phyloP scores from a whole-genome alignment of 2,113 vertebrate genomes.

The Microcebus griseorufus region DNA sequence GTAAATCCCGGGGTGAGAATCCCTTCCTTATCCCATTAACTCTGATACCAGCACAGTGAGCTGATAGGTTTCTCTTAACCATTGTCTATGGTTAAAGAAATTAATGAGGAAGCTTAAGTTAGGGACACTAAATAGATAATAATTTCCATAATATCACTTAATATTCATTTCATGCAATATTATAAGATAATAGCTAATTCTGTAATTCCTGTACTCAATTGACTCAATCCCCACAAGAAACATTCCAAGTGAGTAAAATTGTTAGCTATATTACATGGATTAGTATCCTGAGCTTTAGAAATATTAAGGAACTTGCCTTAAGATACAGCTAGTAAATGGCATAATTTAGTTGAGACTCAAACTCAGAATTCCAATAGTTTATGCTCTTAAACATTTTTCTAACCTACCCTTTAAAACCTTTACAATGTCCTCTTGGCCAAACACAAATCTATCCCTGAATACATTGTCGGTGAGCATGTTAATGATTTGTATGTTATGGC shows the following conservation, averaged over 20 bases:
- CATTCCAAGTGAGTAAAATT: neutral
- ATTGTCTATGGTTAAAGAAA: neutral
- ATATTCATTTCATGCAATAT: neutral
- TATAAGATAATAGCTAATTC: neutral
- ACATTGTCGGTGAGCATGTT: neutral
- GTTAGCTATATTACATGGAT: neutral
- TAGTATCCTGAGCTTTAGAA: neutral
- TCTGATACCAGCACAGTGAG: neutral
- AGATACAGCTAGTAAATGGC: neutral
- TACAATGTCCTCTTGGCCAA: neutral
- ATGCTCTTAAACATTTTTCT: neutral
- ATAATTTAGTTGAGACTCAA: neutral
- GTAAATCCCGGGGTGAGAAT: neutral
- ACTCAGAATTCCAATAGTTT: neutral
- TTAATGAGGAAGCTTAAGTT: neutral
- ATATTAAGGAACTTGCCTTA: neutral
- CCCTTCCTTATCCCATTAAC: neutral
- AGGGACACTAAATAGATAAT: neutral
- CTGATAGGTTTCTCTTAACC: neutral
- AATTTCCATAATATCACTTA: neutral
- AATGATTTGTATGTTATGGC: neutral
- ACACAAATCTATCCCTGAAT: neutral
- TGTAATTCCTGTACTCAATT: neutral
- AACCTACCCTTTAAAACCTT: neutral
- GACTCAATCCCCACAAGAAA: neutral